Percentiles rank a stretch among this genome's conserved stretches.
Conservation (phyloP, 2,797 vertebrate genomes). For the Molossus alvarezi region DNA sequence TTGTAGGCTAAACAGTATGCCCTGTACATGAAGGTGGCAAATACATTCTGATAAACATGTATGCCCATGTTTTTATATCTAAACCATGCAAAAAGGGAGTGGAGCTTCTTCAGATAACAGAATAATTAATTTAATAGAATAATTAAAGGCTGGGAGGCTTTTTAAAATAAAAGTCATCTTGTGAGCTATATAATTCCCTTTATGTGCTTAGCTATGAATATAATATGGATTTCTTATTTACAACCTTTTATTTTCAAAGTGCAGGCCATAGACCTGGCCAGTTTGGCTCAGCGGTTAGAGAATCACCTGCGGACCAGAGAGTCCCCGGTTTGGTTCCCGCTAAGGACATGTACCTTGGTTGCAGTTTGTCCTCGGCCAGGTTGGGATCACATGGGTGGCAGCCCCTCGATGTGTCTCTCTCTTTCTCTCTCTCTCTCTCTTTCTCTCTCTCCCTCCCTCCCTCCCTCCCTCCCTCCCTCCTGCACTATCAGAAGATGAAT, state of each 20-base stretch:
- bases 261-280: too few relatives aligned
- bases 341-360: too few relatives aligned
- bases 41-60: neutral
- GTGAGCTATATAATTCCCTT: neutral
- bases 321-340: too few relatives aligned
- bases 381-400: too few relatives aligned
- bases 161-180: constrained; percentile 15
- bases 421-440: too few relatives aligned
- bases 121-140: neutral
- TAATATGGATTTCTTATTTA: constrained; percentile 37
- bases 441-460: too few relatives aligned
- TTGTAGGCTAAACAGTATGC: neutral
- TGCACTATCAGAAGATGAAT: too few relatives aligned
- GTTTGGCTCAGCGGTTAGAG: too few relatives aligned
- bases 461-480: too few relatives aligned
- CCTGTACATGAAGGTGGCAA: neutral
- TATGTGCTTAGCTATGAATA: neutral
- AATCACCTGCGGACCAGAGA: too few relatives aligned
- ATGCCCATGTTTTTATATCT: neutral
- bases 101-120: neutral
- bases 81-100: neutral
- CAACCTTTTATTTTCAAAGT: neutral
- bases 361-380: too few relatives aligned
- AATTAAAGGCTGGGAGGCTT: neutral
- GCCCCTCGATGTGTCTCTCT: too few relatives aligned